Evolutionary conservation across 2,797 vertebrate species (phyloP).

Genomic region (Gymnocypris eckloni): DNA sequence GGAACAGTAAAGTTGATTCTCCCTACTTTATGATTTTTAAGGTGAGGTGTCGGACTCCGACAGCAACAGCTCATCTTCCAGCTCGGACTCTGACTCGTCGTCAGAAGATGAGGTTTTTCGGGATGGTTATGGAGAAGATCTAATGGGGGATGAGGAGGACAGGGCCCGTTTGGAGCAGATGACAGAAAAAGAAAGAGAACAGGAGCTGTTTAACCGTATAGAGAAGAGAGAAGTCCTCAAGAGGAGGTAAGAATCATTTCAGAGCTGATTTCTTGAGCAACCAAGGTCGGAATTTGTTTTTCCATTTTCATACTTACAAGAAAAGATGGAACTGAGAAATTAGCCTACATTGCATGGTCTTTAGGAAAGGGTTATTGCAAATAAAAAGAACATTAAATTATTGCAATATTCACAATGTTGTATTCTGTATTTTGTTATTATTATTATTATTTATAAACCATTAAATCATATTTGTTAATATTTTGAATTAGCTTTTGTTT

Average conservation of each 20-base stretch:
- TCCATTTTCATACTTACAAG: not conserved
- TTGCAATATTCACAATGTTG: not conserved
- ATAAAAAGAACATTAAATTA: not conserved
- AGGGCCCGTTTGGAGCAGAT: slow-evolving; percentile 95
- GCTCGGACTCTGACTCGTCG: slow-evolving; percentile 94
- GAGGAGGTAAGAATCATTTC: slow-evolving; percentile 83
- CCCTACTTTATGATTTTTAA: slow-evolving; percentile 61
- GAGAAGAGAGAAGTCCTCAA: slow-evolving; percentile 98
- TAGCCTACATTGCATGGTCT: not conserved
- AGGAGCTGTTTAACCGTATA: slow-evolving; percentile 97
- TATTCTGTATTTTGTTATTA: not conserved
- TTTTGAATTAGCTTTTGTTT: not conserved
- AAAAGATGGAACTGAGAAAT: not conserved
- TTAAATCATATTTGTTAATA: not conserved
- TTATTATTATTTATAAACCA: not conserved
- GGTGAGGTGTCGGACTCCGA: slow-evolving; percentile 98
- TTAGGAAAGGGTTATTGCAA: not conserved
- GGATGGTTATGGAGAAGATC: slow-evolving; percentile 95
- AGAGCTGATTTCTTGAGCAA: not conserved
- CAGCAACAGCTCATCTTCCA: slow-evolving; percentile 96
- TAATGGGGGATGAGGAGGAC: slow-evolving; percentile 98
- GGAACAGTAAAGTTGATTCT: not conserved
- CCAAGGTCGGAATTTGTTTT: not conserved
- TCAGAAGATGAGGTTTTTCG: slow-evolving; percentile 97
- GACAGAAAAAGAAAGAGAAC: slow-evolving; percentile 98